phyloP scores from a whole-genome alignment of 2,797 vertebrate genomes.

The Apodemus agrarius region DNA sequence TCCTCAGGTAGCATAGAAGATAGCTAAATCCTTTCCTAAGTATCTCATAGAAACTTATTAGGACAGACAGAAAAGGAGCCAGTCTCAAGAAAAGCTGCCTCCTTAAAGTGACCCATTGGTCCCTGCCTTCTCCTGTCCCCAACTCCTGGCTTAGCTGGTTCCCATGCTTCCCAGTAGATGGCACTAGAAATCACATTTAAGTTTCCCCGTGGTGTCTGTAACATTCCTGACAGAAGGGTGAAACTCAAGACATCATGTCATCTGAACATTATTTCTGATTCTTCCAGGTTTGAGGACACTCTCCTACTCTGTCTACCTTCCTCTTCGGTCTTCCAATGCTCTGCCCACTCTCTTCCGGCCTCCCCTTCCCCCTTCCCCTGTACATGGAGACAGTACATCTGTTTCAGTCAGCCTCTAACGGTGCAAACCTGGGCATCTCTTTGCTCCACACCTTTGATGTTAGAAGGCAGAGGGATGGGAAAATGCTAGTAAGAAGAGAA shows the following conservation, averaged over 20 bases:
- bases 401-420: not conserved
- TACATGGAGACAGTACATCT: accelerated
- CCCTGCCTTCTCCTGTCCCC: not conserved
- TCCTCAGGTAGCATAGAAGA: not conserved
- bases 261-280: not conserved
- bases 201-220: not conserved
- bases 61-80: not conserved
- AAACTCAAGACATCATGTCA: not conserved
- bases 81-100: not conserved
- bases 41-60: not conserved
- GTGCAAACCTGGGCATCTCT: not conserved
- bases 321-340: not conserved
- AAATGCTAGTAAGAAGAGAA: not conserved
- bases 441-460: not conserved
- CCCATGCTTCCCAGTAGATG: slow-evolving; percentile 53
- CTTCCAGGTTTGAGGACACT: not conserved
- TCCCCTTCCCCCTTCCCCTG: not conserved
- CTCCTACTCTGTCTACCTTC: not conserved
- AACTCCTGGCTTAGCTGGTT: not conserved
- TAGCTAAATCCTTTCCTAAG: not conserved
- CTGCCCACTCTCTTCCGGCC: not conserved
- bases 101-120: not conserved
- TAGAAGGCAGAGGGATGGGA: not conserved
- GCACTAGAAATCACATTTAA: slow-evolving; percentile 33
- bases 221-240: not conserved